Percentiles rank a stretch among this genome's conserved stretches.
phyloP scores from a whole-genome alignment of 1,140 invertebrate genomes.

The Lepidurus arcticus region DNA sequence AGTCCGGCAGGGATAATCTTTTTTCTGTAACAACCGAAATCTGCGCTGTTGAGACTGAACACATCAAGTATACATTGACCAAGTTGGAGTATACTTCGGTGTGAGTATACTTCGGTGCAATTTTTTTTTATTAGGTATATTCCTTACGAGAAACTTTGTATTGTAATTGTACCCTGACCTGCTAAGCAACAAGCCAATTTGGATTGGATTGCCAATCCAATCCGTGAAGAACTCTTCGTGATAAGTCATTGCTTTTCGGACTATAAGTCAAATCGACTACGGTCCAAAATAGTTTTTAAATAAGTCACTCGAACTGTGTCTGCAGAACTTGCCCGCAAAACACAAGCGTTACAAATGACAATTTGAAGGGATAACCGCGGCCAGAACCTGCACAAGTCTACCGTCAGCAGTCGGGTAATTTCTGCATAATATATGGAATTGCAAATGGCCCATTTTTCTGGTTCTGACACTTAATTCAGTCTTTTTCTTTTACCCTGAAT shows the following conservation, averaged over 20 bases:
- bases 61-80: not conserved
- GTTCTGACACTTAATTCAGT: not conserved
- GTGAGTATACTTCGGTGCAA: not conserved
- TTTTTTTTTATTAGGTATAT: not conserved
- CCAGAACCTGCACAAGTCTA: not conserved
- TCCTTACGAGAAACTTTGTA: not conserved
- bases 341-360: not conserved
- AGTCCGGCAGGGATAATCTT: conserved; percentile 85
- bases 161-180: not conserved
- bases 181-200: not conserved
- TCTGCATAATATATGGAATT: not conserved
- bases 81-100: not conserved
- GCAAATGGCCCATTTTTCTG: not conserved
- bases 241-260: not conserved
- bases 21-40: conserved; percentile 51
- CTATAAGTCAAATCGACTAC: not conserved
- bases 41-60: not conserved
- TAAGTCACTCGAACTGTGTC: not conserved
- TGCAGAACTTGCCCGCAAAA: not conserved
- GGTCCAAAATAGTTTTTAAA: not conserved
- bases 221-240: not conserved
- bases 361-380: not conserved
- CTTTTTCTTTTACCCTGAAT: not conserved
- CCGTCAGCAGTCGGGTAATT: not conserved
- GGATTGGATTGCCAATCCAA: not conserved